Evolutionary conservation across 2,113 vertebrate genomes (phyloP).

Genomic region (Passer domesticus): DNA sequence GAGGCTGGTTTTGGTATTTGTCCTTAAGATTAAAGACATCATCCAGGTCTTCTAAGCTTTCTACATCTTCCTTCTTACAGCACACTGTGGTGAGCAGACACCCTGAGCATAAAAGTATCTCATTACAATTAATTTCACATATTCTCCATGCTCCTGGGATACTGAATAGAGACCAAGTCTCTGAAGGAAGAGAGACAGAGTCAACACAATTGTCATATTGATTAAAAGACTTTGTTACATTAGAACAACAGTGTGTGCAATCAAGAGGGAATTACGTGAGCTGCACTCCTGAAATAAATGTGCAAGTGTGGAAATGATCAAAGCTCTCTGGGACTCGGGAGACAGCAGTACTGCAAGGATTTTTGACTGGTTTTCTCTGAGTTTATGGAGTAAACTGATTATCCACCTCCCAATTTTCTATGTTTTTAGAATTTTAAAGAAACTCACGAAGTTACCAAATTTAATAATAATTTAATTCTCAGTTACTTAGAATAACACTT

Average conservation of each 20-base stretch:
- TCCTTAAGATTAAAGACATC: neutral
- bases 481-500: neutral
- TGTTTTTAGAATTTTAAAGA: neutral
- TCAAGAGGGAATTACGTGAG: neutral
- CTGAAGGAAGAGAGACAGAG: neutral
- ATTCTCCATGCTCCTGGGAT: neutral
- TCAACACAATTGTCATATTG: neutral
- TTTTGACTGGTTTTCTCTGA: neutral
- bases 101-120: neutral
- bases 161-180: neutral
- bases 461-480: neutral
- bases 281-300: neutral
- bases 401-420: neutral
- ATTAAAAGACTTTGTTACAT: conserved; percentile 5
- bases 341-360: neutral
- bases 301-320: neutral
- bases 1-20: neutral
- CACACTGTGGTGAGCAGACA: neutral
- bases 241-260: neutral
- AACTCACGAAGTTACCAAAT: neutral
- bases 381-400: neutral
- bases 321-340: neutral
- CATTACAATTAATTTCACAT: neutral
- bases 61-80: neutral
- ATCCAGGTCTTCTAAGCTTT: neutral